Conservation (phyloP, 2,888 invertebrate species). For the Sisyra terminalis region DNA sequence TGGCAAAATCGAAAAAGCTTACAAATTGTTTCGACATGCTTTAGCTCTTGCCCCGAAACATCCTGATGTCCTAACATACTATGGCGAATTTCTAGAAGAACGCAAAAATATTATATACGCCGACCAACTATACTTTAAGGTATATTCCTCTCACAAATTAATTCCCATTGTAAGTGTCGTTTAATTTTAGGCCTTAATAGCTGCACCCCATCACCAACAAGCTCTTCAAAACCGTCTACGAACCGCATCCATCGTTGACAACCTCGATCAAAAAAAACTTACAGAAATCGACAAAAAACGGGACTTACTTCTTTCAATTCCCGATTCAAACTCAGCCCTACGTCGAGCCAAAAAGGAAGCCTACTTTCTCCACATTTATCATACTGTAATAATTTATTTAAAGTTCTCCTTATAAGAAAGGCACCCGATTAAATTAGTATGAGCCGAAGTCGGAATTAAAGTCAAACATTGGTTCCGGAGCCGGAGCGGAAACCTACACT, state of each 20-base stretch:
- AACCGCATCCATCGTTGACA: slow-evolving; percentile 77
- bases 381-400: too few relatives aligned
- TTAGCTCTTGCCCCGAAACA: slow-evolving; percentile 80
- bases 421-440: too few relatives aligned
- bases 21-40: slow-evolving; percentile 79
- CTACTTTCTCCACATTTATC: slow-evolving; percentile 91
- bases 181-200: slow-evolving; percentile 45
- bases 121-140: slow-evolving; percentile 77
- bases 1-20: slow-evolving; percentile 74
- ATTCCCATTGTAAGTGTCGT: too few relatives aligned
- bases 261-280: slow-evolving; percentile 66
- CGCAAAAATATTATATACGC: slow-evolving; percentile 75
- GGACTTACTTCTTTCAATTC: slow-evolving; percentile 63
- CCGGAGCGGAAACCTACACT: too few relatives aligned
- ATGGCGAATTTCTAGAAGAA: slow-evolving; percentile 84
- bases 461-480: too few relatives aligned
- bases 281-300: slow-evolving; percentile 70
- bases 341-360: slow-evolving; percentile 85
- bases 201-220: slow-evolving; percentile 67
- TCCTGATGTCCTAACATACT: slow-evolving; percentile 81
- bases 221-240: slow-evolving; percentile 68
- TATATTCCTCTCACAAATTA: slow-evolving; percentile 14
- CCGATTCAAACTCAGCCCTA: slow-evolving; percentile 62
- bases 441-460: too few relatives aligned
- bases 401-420: too few relatives aligned